Evolutionary conservation across 1,140 invertebrate genomes (phyloP), one percentile per base, ranked within the genome.

Genomic region (Calephelis nemesis): DNA sequence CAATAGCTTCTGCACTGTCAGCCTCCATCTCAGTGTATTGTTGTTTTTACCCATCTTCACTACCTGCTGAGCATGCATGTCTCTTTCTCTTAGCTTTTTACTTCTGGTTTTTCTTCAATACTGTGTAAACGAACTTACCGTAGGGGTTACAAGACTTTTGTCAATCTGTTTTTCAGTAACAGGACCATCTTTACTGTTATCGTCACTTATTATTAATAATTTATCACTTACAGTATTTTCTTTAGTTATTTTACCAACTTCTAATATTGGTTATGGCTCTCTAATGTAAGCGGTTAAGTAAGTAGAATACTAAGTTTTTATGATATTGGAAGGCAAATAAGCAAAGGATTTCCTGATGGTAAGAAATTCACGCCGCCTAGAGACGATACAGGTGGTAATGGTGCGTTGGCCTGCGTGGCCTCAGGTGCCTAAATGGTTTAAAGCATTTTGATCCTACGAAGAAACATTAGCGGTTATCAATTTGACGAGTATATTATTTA

Each of bases 41-140:
- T n/a, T n/a, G 30, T 0, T 13, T 30, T 47, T 70, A 62, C 30
- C 6, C 42, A 63, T 63, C 67, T 30, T 30, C 30, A 30, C 30
- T 30, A 52, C 50, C 68, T 67, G 60, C 19, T 40, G 68, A 70
- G 15, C 13, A 9, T 45, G 3, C 75, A 63, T 40, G 71, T 78
- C 82, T 84, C 64, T 77, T 83, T 65, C 79, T 86, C 63, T 83
- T 89, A 64, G 67, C 15, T 71, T 83, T 88, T 3, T 73, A 65
- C 63, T 86, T 89, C 49, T 85, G 84, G 67, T 89, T 89, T 71
- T 89, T 91, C 69, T 91, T 89, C 72, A 77, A 74, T 11, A 79
- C 88, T 12, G 73, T 79, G 71, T 89, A 84, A 7, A 91, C 85
- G 50, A 91, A 68, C 73, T 89, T 91, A 5, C 87, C 87, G 47